Conservation (phyloP, 2,888 invertebrate species). For the Lamellibrachia columna region DNA sequence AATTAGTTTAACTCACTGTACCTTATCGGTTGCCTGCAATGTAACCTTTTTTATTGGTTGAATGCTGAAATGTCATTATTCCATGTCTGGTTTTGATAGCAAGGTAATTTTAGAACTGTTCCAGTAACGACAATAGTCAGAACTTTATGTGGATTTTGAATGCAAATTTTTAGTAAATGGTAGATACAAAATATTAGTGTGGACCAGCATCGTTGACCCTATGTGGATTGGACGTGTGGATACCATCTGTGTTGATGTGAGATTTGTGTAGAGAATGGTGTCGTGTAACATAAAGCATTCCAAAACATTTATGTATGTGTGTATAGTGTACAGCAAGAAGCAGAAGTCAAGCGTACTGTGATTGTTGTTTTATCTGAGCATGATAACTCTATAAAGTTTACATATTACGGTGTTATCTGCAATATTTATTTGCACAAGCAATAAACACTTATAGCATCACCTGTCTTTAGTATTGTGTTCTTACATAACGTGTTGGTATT, state of each 20-base stretch:
- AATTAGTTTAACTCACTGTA: background rate
- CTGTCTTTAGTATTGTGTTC: background rate
- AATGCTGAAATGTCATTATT: background rate
- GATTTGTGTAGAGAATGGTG: background rate
- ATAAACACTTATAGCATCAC: background rate
- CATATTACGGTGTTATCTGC: conserved; percentile 4
- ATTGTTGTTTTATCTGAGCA: background rate
- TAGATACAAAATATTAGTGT: background rate
- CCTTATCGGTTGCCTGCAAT: background rate
- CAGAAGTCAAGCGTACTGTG: background rate
- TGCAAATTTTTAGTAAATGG: background rate
- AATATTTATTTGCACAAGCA: background rate
- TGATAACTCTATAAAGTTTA: background rate
- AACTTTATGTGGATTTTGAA: background rate
- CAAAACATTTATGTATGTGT: background rate
- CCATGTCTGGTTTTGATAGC: background rate
- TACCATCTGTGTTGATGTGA: background rate
- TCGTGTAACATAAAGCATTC: background rate
- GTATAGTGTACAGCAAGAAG: background rate
- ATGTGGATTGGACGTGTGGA: background rate
- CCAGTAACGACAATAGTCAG: background rate
- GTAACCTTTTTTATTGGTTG: background rate
- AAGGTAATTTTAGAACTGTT: background rate
- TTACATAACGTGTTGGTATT: background rate
- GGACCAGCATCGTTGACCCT: background rate